Conservation (phyloP, 2,888 invertebrate genomes). For the Chelonus formosanus region DNA sequence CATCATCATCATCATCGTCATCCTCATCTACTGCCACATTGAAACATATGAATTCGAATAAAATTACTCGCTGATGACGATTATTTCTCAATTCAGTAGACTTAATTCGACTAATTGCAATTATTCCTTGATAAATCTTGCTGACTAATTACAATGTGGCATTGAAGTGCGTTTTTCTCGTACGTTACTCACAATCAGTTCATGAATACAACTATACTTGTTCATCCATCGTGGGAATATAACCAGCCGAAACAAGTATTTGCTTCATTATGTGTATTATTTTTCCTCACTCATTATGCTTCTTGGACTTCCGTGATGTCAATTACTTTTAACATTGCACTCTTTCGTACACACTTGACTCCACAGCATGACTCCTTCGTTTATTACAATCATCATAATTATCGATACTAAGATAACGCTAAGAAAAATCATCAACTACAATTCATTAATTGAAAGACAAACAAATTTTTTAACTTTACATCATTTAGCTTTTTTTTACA, state of each 20-base stretch:
- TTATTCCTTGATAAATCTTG: not conserved
- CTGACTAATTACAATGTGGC: too few relatives aligned
- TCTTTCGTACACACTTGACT: constrained; percentile 34
- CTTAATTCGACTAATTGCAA: constrained; percentile 5
- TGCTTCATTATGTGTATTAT: constrained; percentile 39
- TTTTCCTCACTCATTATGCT: constrained; percentile 35
- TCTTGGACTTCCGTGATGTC: constrained; percentile 45
- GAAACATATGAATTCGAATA: too few relatives aligned
- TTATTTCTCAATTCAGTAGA: too few relatives aligned
- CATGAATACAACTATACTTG: constrained; percentile 15
- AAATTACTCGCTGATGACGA: too few relatives aligned
- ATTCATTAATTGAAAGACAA: too few relatives aligned
- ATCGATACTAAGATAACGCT: constrained; percentile 29
- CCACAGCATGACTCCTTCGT: constrained; percentile 42
- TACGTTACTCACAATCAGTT: too few relatives aligned
- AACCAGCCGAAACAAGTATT: constrained; percentile 41
- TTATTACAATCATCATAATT: constrained; percentile 44
- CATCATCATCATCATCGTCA: constrained; percentile 42
- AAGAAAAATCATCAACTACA: not conserved
- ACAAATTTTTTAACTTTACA: too few relatives aligned
- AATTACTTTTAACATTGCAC: constrained; percentile 45
- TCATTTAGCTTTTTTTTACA: too few relatives aligned
- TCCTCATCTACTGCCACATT: not conserved
- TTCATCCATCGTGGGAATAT: constrained; percentile 44
- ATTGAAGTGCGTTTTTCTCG: not conserved